These are phyloP conservation scores for Epicampocera succincta DNA, from an alignment of 2,888 invertebrate genomes.

Conservation along the genomic window DNA sequence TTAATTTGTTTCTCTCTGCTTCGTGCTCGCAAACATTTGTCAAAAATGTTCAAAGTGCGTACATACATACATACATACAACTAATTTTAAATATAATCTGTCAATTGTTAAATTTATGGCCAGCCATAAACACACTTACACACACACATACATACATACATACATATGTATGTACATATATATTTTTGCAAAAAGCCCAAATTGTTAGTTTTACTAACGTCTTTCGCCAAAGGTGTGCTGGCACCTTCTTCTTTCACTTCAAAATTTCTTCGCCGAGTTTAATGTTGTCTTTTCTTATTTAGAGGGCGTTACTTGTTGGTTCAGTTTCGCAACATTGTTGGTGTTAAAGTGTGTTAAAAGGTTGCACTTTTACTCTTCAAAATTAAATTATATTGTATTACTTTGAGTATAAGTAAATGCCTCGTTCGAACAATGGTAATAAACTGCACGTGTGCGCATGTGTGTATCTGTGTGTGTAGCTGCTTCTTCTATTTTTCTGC, in stretches of 20 bases:
- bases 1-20: background rate
- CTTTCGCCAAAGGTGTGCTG: background rate
- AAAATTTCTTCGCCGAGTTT: slow-evolving; percentile 7
- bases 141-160: too few species aligned
- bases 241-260: slow-evolving; percentile 14
- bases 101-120: slow-evolving; percentile 63
- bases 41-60: slow-evolving; percentile 24
- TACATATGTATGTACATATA: slow-evolving; percentile 6
- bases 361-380: slow-evolving; percentile 44
- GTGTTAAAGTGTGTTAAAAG: slow-evolving; percentile 51
- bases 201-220: slow-evolving; percentile 40
- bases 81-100: slow-evolving; percentile 56
- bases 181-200: slow-evolving; percentile 9
- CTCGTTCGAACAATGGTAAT: slow-evolving; percentile 25
- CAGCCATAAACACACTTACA: slow-evolving; percentile 48
- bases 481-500: too few species aligned
- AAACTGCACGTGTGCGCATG: slow-evolving; percentile 43
- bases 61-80: too few species aligned
- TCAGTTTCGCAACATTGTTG: slow-evolving; percentile 43
- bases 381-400: slow-evolving; percentile 37
- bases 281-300: slow-evolving; percentile 4
- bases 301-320: slow-evolving; percentile 45
- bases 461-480: too few species aligned
- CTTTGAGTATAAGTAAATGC: slow-evolving; percentile 35
- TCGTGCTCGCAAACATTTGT: background rate